A percentile compares a stretch with the other conserved stretches of the same genome.
phyloP scores from a whole-genome alignment of 2,888 invertebrate species.

The Callosobruchus maculatus region DNA sequence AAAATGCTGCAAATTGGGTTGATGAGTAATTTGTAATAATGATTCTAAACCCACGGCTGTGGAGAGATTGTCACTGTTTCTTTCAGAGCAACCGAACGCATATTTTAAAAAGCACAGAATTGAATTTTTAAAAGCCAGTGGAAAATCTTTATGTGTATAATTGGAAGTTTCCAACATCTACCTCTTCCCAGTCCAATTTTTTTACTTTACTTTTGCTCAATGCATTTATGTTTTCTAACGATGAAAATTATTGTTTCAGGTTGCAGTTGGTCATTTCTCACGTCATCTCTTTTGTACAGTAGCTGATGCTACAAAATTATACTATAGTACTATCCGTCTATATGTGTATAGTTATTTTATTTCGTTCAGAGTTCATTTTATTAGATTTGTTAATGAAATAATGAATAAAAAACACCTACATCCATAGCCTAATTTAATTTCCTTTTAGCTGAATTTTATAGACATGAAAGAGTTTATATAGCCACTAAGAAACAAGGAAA shows the following conservation, averaged over 20 bases:
- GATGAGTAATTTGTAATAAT: too few relatives aligned
- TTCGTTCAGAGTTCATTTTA: slow-evolving; percentile 5
- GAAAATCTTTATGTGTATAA: too few relatives aligned
- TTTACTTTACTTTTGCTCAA: too few relatives aligned
- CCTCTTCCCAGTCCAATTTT: too few relatives aligned
- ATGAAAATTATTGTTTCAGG: too few relatives aligned
- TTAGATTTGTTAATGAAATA: slow-evolving; percentile 25
- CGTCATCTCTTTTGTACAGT: slow-evolving; percentile 32
- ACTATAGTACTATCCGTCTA: slow-evolving; percentile 40
- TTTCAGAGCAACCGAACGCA: too few relatives aligned
- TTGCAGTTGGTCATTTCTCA: slow-evolving; percentile 25
- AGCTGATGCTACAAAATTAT: slow-evolving; percentile 32
- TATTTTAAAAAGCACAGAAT: background rate
- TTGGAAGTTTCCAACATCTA: too few relatives aligned
- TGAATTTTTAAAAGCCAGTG: too few relatives aligned
- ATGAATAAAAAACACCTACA: slow-evolving; percentile 18
- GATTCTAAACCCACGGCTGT: too few relatives aligned
- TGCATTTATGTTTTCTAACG: too few relatives aligned
- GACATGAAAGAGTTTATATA: slow-evolving; percentile 10
- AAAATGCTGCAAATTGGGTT: too few relatives aligned
- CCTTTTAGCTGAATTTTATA: slow-evolving; percentile 23
- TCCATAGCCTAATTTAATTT: slow-evolving; percentile 31
- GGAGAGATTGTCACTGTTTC: too few relatives aligned
- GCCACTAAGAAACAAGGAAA: slow-evolving; percentile 15
- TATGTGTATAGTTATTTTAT: slow-evolving; percentile 39